These are phyloP conservation scores for Cotesia chilonis DNA, from an alignment of 1,140 invertebrate genomes.

Conservation along the genomic window DNA sequence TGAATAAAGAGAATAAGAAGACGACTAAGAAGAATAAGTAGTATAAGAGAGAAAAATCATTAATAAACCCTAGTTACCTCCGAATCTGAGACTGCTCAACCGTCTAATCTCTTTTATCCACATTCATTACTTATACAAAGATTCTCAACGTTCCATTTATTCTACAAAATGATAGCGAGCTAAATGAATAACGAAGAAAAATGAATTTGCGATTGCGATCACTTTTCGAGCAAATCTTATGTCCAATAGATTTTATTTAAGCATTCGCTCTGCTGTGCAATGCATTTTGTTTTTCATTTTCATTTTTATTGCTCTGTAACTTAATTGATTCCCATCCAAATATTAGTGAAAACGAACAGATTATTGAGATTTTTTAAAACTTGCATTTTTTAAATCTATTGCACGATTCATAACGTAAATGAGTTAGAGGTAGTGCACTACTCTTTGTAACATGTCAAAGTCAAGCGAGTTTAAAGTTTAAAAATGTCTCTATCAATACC, in stretches of 20 bases:
- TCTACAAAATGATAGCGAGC: slow-evolving; percentile 10
- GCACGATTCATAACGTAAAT: too few species aligned
- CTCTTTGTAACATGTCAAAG: too few species aligned
- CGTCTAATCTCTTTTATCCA: slow-evolving; percentile 59
- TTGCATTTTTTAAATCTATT: too few species aligned
- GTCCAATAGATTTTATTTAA: not conserved
- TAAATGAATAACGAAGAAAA: slow-evolving; percentile 24
- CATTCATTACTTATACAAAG: slow-evolving; percentile 54
- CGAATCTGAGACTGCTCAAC: slow-evolving; percentile 46
- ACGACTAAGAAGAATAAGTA: slow-evolving; percentile 10
- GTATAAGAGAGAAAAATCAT: slow-evolving; percentile 42
- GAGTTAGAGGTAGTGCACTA: too few species aligned
- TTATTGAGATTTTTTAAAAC: too few species aligned
- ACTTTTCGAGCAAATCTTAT: slow-evolving; percentile 25
- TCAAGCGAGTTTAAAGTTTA: too few species aligned
- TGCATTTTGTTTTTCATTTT: slow-evolving; percentile 10
- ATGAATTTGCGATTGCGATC: slow-evolving; percentile 21
- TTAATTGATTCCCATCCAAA: not conserved
- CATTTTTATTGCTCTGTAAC: slow-evolving; percentile 6
- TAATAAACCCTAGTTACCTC: slow-evolving; percentile 54
- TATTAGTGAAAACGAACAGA: not conserved
- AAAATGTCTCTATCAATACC: too few species aligned
- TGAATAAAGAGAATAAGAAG: too few species aligned
- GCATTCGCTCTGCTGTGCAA: slow-evolving; percentile 11
- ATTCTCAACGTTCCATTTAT: slow-evolving; percentile 44